Percentiles rank a stretch among this genome's conserved stretches.
Conservation (phyloP, 2,797 vertebrate genomes). For the Lophius americanus region DNA sequence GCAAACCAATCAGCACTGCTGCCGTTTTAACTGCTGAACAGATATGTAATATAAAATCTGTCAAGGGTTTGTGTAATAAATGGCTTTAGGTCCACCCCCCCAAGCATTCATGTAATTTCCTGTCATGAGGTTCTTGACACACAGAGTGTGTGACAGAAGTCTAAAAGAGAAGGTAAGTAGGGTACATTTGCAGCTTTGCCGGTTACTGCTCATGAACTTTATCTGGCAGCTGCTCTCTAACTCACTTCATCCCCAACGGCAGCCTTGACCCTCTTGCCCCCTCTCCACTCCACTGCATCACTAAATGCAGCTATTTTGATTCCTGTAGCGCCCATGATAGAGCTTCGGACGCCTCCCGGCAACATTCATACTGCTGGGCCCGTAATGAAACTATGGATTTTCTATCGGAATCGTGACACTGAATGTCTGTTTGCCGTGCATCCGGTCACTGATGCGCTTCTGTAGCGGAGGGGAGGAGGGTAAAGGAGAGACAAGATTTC, state of each 20-base stretch:
- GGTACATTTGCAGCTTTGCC: conserved; percentile 29
- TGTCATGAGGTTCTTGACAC: conserved; percentile 31
- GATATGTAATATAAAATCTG: background rate
- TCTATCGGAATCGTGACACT: conserved; percentile 72
- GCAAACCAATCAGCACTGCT: background rate
- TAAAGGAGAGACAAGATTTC: conserved; percentile 13
- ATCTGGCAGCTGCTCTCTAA: conserved; percentile 54
- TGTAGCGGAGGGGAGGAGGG: conserved; percentile 27
- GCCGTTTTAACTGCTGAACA: background rate
- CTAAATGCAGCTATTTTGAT: conserved; percentile 78
- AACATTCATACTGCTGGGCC: conserved; percentile 73
- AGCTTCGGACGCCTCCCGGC: conserved; percentile 65
- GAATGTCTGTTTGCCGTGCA: conserved; percentile 71
- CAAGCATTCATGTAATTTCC: conserved; percentile 26
- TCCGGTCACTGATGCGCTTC: conserved; percentile 53
- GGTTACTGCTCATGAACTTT: conserved; percentile 56
- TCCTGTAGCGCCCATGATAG: conserved; percentile 73
- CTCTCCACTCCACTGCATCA: conserved; percentile 70
- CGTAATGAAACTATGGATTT: conserved; percentile 85
- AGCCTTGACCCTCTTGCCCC: conserved; percentile 75
- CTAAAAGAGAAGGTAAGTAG: conserved; percentile 34
- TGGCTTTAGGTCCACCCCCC: conserved; percentile 26
- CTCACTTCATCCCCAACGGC: conserved; percentile 68
- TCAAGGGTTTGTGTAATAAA: conserved; percentile 16
- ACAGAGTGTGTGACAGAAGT: conserved; percentile 16